Base-by-base conservation (phyloP, 2,888 invertebrate genomes). In the Lasiommata megera region DNA sequence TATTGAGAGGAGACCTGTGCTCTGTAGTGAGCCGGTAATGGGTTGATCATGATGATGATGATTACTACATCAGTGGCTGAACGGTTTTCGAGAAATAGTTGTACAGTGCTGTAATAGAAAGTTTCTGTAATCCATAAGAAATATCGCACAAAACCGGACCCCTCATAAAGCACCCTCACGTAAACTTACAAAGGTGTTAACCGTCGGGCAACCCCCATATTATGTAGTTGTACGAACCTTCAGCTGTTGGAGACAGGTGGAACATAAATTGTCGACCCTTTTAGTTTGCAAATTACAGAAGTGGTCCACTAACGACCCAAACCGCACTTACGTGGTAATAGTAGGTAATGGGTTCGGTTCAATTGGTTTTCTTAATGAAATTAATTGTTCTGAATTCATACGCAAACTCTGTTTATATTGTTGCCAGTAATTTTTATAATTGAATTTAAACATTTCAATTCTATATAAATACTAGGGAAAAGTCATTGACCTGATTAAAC, bases 181-280 rank as follows among this genome's bases (percentile, higher is more conserved):
- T 72, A 73, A 70, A 70, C 74, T 74, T 67, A 77, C 74, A 79
- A 75, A 81, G 79, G 80, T 80, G 81, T 71, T 80, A 84, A 79
- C 77, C 74, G 76, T 79, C 75, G 74, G 74, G 75, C 72, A 3
- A 23, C 1, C 9, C 3, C 70, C 67, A 73, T 77, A 74, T 14
- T 79, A 79, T 74, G 77, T 74, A 68, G 76, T 76, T 77, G 76
- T 80, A 77, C 79, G 82, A 80, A 67, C 66, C 58, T 74, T 67
- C 79, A 81, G 78, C 76, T 87, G 86, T 66, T 70, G 64, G 67
- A 71, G 82, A 84, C 84, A 84, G 80, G 82, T 82, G 75, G 72
- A 77, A 80, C 77, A 82, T 88, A 85, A 82, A 85, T 84, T 82
- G 71, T 67, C 68, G 69, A 77, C 80, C 84, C 79, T 82, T 83